Base-by-base conservation (phyloP, 2,797 vertebrate species). In the Molossus molossus region DNA sequence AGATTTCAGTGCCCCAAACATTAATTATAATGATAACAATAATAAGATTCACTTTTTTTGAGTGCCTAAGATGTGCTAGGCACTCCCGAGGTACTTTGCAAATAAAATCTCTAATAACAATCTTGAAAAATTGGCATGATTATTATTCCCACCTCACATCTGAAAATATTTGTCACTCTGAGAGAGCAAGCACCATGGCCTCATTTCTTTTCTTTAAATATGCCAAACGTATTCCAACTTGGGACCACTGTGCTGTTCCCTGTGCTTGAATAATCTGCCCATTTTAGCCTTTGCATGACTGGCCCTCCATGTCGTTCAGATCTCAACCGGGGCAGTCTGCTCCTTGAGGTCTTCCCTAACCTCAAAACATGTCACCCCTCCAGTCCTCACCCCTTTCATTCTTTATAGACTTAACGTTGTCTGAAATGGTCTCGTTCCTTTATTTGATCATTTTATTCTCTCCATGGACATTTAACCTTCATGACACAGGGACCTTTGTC, bases 191-290 rank as follows among this genome's bases (percentile, higher is more conserved):
- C 8, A 1, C 29, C n/a, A 12, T 45, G 48, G 65, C 17, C 40
- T 84, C 67, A 13, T 62, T 87, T 81, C 1, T 93, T 86, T 37
- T 40, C 29, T 86, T 81, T 84, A 80, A 96, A 93, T 27, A 76
- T 11, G 29, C 8, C 60, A 53, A 20, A 12, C 48, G 73, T 62
- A 21, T 55, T 67, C 20, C 37, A 72, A 12, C 11, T 53, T 18
- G 45, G 25, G 33, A 21, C n/a, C 15, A 18, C 15, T 58, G 15
- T 70, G 33, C 82, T 57, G 0, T 65, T 77, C 13, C n/a, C 4
- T 91, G 80, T 83, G n/a, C n/a, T 85, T 33, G 58, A 70, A 50
- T 33, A 57, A 55, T 73, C 33, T 62, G 21, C 3, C 29, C 14
- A 20, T 50, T 6, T 37, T 1, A 76, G 79, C 1, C 18, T 90